Base-by-base conservation (phyloP, 2,888 invertebrate genomes). In the Holacanthella duospinosa region DNA sequence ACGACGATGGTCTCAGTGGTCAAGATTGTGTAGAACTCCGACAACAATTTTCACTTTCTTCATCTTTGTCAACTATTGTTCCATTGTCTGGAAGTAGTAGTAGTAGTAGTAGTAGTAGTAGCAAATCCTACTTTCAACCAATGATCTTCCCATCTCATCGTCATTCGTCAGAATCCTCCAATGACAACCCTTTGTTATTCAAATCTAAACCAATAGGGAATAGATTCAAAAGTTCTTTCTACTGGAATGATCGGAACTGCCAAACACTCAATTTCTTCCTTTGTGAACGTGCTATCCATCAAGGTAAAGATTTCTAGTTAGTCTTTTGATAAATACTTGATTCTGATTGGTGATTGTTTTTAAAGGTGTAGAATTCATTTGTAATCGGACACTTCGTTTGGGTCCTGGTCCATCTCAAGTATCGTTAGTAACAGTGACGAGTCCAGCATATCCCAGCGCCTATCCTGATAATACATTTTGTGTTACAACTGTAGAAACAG, bases 381-480 rank as follows among this genome's bases (percentile, higher is more conserved):
- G 88, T 79, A 87, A 88, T 78, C 82, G 84, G 74, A 84, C 86
- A 0, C 80, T 88, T 6, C 75, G 80, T 24, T 78, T 89, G 71
- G 83, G 84, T 3, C 82, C 82, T 73, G 83, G 84, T 66, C 29
- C 21, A 21, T n/a, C 4, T 12, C 83, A 84, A 27, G 75, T 73
- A 43, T 84, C 85, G 0, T 81, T 84, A 71, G 83, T 84, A 0
- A 80, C 83, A 0, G 79, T 89, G n/a, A 84, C 86, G 59, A 89
- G 88, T 75, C 92, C 92, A 1, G 86, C 85, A 44, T 92, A 87
- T 77, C 92, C 91, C 0, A 81, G 83, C 21, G 82, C 83, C 24
- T 91, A 91, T 78, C 86, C 86, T 0, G 85, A 87, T 74, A 86
- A 86, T 75, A 83, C 85, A 53, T 82, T 85, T 70, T 93, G 93